These are phyloP conservation scores for Notechis scutatus DNA, from an alignment of 2,113 vertebrate species.

Conservation along the genomic window DNA sequence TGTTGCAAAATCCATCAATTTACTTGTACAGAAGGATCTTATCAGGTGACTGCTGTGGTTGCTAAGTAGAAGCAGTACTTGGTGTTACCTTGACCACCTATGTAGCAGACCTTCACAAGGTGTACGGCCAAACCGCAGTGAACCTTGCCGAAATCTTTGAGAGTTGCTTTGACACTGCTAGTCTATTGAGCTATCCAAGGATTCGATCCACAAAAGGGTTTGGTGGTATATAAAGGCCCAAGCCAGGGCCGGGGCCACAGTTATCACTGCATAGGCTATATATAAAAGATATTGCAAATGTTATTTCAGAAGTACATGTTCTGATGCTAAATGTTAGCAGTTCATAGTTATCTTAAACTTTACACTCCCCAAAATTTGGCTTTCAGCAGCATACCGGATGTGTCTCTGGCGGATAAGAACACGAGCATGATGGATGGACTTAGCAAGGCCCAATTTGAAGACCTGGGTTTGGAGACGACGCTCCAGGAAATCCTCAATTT, in stretches of 20 bases:
- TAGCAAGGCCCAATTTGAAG: constrained; percentile 89
- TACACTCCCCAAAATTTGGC: background rate
- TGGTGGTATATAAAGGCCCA: background rate
- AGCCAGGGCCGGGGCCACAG: constrained; percentile 2
- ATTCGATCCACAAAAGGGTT: constrained; percentile 20
- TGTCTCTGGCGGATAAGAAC: constrained; percentile 93
- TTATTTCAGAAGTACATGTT: background rate
- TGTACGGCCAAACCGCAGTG: constrained; percentile 90
- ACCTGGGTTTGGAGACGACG: constrained; percentile 90
- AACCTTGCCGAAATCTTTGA: constrained; percentile 73
- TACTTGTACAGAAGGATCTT: background rate
- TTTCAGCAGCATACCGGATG: constrained; percentile 75
- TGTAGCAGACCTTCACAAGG: constrained; percentile 73
- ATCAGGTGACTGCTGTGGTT: background rate
- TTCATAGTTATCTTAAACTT: background rate
- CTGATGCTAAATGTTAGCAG: background rate
- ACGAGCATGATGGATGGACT: constrained; percentile 89
- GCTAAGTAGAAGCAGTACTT: background rate
- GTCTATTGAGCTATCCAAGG: constrained; percentile 4
- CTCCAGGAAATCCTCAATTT: constrained; percentile 92
- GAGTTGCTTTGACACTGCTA: background rate
- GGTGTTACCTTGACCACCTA: constrained; percentile 56
- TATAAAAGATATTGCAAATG: constrained; percentile 49
- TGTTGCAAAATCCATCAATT: background rate
- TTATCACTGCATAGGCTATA: constrained; percentile 47